Conservation (phyloP, 2,797 vertebrate genomes). For the Bradypus variegatus region DNA sequence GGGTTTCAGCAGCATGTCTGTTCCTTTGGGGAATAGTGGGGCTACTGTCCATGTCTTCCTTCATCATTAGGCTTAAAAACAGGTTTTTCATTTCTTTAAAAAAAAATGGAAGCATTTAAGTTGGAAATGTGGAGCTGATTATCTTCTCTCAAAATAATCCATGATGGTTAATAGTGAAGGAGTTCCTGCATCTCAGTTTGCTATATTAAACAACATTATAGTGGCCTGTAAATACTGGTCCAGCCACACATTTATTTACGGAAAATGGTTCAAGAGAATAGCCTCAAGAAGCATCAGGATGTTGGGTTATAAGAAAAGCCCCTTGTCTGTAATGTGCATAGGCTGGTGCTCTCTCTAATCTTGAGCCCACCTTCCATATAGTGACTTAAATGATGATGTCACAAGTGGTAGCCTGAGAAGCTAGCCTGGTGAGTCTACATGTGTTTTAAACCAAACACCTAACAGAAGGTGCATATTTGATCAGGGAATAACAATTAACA, state of each 20-base stretch:
- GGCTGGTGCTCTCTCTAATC: neutral
- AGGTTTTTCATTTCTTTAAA: neutral
- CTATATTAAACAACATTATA: neutral
- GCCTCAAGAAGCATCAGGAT: neutral
- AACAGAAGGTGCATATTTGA: neutral
- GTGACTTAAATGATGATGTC: neutral
- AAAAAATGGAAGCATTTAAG: neutral
- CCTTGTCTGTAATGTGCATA: neutral
- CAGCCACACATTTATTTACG: neutral
- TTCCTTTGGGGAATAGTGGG: neutral
- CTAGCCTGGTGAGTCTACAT: neutral
- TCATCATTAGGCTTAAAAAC: neutral
- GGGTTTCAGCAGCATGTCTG: neutral
- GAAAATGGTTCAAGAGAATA: constrained; percentile 14
- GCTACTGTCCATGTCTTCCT: neutral
- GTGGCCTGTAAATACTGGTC: neutral
- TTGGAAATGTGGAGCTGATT: neutral
- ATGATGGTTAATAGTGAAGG: neutral
- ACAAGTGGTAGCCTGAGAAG: neutral
- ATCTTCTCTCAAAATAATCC: neutral
- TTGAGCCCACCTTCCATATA: neutral
- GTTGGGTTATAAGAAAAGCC: neutral
- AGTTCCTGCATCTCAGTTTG: neutral
- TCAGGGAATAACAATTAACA: neutral
- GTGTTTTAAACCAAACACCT: neutral